phyloP scores from a whole-genome alignment of 2,113 vertebrate genomes.

The Calidris pugnax region DNA sequence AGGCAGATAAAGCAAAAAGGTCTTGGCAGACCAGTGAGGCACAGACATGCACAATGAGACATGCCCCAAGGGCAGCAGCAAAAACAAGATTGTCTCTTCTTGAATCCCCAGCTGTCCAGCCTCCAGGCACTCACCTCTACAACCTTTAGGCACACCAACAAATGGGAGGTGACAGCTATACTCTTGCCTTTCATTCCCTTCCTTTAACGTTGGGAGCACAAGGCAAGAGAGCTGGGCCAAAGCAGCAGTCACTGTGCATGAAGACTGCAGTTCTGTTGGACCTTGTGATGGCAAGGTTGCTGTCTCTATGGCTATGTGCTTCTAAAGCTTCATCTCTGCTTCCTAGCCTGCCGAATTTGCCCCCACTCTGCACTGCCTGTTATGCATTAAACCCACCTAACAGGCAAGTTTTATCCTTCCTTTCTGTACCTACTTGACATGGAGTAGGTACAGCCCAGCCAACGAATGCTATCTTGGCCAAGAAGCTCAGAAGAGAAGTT shows the following conservation, averaged over 20 bases:
- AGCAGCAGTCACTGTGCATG: neutral
- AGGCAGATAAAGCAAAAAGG: neutral
- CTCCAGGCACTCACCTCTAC: slow-evolving; percentile 7
- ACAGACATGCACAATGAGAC: neutral
- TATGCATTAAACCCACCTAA: neutral
- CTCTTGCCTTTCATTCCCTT: neutral
- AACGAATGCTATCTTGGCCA: neutral
- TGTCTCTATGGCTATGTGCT: neutral
- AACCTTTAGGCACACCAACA: neutral
- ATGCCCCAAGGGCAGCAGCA: neutral
- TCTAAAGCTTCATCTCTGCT: neutral
- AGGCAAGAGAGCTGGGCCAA: neutral
- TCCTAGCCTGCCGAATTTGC: neutral
- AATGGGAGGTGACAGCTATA: slow-evolving; percentile 19
- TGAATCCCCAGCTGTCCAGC: slow-evolving; percentile 27
- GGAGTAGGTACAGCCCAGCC: neutral
- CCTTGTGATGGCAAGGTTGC: neutral
- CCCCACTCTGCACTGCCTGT: neutral
- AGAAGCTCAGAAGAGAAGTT: neutral
- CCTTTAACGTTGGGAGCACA: neutral
- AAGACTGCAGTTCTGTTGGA: neutral
- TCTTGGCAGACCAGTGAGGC: neutral
- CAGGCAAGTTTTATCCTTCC: neutral
- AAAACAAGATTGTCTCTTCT: neutral
- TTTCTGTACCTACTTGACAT: neutral